These are phyloP conservation scores for Oreochromis mossambicus DNA, from an alignment of 2,797 vertebrate species.

Conservation along the genomic window DNA sequence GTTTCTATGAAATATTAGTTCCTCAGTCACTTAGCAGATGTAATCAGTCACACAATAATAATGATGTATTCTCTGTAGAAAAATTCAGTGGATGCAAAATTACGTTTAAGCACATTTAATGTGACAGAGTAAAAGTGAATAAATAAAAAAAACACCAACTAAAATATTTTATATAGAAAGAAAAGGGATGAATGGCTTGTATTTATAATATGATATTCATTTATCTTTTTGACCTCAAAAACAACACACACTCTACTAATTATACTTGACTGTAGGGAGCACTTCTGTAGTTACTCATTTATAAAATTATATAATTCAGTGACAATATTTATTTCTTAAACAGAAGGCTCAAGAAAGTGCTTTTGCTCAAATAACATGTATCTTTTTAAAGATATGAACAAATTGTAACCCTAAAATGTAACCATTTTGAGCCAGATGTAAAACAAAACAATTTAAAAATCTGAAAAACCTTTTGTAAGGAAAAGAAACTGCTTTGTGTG, in stretches of 20 bases:
- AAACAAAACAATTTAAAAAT: not conserved
- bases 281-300: not conserved
- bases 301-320: not conserved
- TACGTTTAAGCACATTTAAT: not conserved
- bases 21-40: not conserved
- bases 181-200: not conserved
- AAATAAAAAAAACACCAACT: not conserved
- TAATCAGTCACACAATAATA: not conserved
- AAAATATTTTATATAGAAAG: not conserved
- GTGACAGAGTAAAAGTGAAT: not conserved
- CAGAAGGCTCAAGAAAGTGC: not conserved
- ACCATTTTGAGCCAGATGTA: not conserved
- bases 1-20: not conserved
- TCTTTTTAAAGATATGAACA: not conserved
- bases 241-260: not conserved
- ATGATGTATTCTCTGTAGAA: not conserved
- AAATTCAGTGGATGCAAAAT: not conserved
- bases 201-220: not conserved
- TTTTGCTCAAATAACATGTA: not conserved
- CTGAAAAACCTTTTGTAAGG: not conserved
- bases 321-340: not conserved
- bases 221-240: not conserved
- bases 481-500: not conserved
- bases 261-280: not conserved
- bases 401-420: not conserved